These are phyloP conservation scores for Pangasianodon hypophthalmus DNA, from an alignment of 2,113 vertebrate genomes.

Conservation along the genomic window DNA sequence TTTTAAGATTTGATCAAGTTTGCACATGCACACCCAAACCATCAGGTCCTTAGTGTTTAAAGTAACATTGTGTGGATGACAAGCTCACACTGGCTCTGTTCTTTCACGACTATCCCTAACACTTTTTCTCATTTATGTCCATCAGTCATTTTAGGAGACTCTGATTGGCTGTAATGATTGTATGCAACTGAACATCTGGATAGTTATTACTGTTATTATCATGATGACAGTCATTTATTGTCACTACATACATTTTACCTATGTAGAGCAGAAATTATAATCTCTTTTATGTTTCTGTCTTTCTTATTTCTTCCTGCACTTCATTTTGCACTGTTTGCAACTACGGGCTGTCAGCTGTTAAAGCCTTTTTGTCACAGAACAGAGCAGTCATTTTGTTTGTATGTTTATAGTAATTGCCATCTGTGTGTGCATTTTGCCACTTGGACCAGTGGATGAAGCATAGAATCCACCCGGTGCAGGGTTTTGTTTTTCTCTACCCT, in stretches of 20 bases:
- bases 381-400: background rate
- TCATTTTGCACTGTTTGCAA: background rate
- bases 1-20: background rate
- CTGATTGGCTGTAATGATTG: slow-evolving; percentile 35
- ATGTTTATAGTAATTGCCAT: background rate
- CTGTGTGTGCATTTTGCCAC: background rate
- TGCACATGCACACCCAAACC: background rate
- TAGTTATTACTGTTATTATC: background rate
- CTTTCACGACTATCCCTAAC: background rate
- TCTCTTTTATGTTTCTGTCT: background rate
- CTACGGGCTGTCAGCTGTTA: background rate
- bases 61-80: slow-evolving; percentile 5
- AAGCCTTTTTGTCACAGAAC: background rate
- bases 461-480: background rate
- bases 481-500: background rate
- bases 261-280: background rate
- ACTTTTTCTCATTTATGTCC: background rate
- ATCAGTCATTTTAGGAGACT: slow-evolving; percentile 11
- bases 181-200: slow-evolving; percentile 38
- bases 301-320: background rate
- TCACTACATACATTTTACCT: background rate
- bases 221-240: slow-evolving; percentile 22
- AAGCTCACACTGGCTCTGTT: background rate
- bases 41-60: background rate
- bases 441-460: slow-evolving; percentile 4